These are phyloP conservation scores for Coenonympha glycerion DNA, from an alignment of 2,888 invertebrate species.

Conservation along the genomic window DNA sequence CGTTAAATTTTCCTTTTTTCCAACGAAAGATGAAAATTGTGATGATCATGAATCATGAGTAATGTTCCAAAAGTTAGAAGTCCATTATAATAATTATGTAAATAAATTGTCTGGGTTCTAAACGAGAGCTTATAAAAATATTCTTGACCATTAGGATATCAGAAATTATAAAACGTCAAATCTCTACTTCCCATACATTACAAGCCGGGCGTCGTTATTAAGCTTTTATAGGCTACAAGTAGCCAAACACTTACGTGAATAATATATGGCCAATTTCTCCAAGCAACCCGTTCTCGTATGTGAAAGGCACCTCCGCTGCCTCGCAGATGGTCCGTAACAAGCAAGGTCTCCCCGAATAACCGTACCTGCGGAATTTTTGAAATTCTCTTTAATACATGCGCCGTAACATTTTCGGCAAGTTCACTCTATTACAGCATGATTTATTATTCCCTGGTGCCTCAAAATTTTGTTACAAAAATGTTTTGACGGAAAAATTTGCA, in stretches of 20 bases:
- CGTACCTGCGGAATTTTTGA: constrained; percentile 67
- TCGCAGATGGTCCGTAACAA: constrained; percentile 86
- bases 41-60: too few species aligned
- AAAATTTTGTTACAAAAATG: background rate
- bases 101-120: too few species aligned
- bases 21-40: too few species aligned
- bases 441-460: background rate
- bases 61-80: background rate
- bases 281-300: constrained; percentile 81
- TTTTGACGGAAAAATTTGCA: background rate
- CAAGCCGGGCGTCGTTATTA: constrained; percentile 23
- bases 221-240: constrained; percentile 28
- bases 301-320: constrained; percentile 80
- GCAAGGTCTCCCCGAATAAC: constrained; percentile 81
- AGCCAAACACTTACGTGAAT: constrained; percentile 81
- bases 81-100: background rate
- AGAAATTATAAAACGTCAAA: constrained; percentile 14
- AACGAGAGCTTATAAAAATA: too few species aligned
- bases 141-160: background rate
- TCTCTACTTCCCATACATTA: constrained; percentile 20
- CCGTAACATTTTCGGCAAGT: constrained; percentile 2
- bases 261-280: constrained; percentile 85
- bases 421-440: constrained; percentile 4
- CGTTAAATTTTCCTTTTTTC: too few species aligned
- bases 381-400: constrained; percentile 17